Base-by-base conservation (phyloP, 2,888 invertebrate species). In the Aradus depressus region DNA sequence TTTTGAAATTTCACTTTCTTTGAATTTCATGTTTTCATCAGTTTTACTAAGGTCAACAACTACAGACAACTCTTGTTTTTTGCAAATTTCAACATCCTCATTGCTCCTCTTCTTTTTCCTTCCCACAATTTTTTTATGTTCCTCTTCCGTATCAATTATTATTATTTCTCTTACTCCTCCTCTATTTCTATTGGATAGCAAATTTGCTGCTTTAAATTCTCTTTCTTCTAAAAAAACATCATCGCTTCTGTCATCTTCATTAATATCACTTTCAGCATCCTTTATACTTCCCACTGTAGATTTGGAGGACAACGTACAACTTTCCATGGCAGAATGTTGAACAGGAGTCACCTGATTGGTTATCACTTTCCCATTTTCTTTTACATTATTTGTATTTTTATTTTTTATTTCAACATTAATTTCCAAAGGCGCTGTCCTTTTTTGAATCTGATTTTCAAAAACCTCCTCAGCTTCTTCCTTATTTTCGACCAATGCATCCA, bases 291-390 rank as follows among this genome's bases (percentile, higher is more conserved):
- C 66, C 55, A 68, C 67, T 16, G 57, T 60, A 12, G 62, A 62
- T 57, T 66, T 66, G 47, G 58, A 61, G 14, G 67, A 66, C 8
- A 62, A 59, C 8, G 22, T 59, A 67, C 67, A 21, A 64, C 63
- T 3, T 65, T 62, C 2, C 64, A 64, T 25, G 63, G 62, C 39
- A 67, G 60, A 18, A 59, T 57, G 23, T 62, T 62, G 12, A 64
- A 64, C 3, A 60, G 54, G 37, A 59, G 57, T 3, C 63, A 61
- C 51, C 3, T 65, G 53, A 47, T 12, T 43, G 21, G 66, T 67
- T 3, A 64, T 68, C 61, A 77, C 76, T 48, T 76, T 76, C 35
- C 75, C 76, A 12, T 75, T 75, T 61, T 72, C 75, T 5, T 61
- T 77, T 77, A 0, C 70, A 73, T 61, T 75, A 23, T 21, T 25